Percentiles rank a stretch among this genome's conserved stretches.
Conservation (phyloP, 2,113 vertebrate genomes). For the Sinocyclocheilus maitianheensis region DNA sequence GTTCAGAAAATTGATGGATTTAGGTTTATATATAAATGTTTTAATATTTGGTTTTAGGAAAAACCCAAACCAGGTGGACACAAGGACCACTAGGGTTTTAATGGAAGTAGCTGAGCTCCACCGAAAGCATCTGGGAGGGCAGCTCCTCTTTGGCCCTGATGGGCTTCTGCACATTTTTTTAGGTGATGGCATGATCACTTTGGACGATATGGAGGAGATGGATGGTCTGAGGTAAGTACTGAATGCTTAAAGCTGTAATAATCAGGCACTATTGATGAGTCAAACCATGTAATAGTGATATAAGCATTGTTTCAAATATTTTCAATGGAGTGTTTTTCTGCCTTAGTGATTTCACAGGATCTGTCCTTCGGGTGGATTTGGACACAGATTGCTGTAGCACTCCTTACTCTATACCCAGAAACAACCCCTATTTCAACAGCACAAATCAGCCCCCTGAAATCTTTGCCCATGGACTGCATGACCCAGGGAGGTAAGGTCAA, state of each 20-base stretch:
- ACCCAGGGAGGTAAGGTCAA: constrained; percentile 91
- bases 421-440: constrained; percentile 98
- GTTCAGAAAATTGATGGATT: neutral
- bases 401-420: constrained; percentile 88
- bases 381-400: constrained; percentile 86
- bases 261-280: neutral
- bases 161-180: constrained; percentile 92
- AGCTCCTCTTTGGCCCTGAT: constrained; percentile 90
- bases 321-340: constrained; percentile 30
- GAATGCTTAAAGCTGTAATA: neutral
- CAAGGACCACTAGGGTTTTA: constrained; percentile 86
- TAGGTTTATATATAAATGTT: neutral
- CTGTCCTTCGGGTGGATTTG: constrained; percentile 91
- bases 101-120: constrained; percentile 97
- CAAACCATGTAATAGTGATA: neutral
- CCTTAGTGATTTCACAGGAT: constrained; percentile 96
- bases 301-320: neutral
- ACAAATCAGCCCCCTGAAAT: constrained; percentile 98
- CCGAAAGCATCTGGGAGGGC: constrained; percentile 94
- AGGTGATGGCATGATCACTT: constrained; percentile 97
- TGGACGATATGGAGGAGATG: constrained; percentile 99
- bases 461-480: constrained; percentile 95
- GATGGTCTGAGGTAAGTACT: constrained; percentile 90
- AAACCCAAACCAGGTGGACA: constrained; percentile 92
- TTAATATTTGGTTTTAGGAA: constrained; percentile 76